Conservation (phyloP, 1,140 invertebrate species). For the Platorchestia sp. region DNA sequence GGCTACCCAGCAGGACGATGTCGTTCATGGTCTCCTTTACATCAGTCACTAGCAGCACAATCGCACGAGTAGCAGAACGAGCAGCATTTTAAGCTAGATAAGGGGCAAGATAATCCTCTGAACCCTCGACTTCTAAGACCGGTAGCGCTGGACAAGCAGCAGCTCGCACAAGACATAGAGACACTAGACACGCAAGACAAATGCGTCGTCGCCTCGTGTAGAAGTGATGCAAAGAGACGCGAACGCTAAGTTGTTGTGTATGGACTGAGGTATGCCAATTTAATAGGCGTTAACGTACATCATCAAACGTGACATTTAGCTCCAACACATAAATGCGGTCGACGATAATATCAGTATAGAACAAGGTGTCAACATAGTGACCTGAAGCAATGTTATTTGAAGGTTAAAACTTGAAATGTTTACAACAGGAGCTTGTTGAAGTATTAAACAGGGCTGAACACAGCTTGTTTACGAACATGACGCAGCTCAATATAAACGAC, state of each 20-base stretch:
- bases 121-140: conserved; percentile 25
- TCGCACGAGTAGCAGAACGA: neutral
- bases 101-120: conserved; percentile 10
- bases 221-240: neutral
- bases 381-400: neutral
- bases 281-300: neutral
- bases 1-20: neutral
- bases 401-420: neutral
- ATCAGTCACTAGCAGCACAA: neutral
- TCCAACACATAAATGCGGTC: neutral
- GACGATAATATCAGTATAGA: neutral
- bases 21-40: neutral
- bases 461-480: neutral
- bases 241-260: neutral
- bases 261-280: neutral
- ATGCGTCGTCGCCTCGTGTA: neutral
- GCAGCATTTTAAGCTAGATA: conserved; percentile 41
- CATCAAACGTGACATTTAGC: neutral
- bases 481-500: neutral
- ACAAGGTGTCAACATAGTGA: neutral
- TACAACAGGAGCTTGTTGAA: neutral
- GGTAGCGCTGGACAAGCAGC: conserved; percentile 3
- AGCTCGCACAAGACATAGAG: neutral
- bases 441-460: neutral
- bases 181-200: neutral